Base-by-base conservation (phyloP, 2,797 vertebrate genomes). In the Melanotaenia nigrans region DNA sequence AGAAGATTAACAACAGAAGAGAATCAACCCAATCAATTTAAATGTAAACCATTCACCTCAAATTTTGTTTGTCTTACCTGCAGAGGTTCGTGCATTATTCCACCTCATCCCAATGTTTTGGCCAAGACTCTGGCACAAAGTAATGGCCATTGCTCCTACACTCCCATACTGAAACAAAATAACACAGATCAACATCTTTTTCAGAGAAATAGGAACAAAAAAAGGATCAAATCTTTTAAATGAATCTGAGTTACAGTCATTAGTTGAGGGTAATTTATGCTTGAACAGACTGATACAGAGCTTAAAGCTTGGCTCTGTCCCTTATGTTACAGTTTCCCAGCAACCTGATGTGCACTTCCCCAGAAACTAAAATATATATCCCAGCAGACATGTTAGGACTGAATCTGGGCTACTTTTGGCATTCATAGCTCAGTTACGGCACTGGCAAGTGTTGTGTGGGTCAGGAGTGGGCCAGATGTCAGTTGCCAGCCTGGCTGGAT, bases 21-120 rank as follows among this genome's bases (percentile, higher is more conserved):
- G 75, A 65, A 62, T 42, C 56, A 58, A 70, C 5, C 32, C 32
- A 64, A 61, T 22, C 36, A 42, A 32, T 5, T 28, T 0, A 4
- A 6, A 9, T 38, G 16, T 14, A 3, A 61, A 64, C 49, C 18
- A 57, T 60, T 64, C 57, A 24, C 20, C 32, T 47, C 56, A 64
- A 1, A 36, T 5, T 59, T 22, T 30, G 13, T 4, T 14, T 14
- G 12, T 68, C 62, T 61, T 70, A 97, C 97, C 96, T 93, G 97
- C 96, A 0, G 96, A 94, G 45, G 86, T 86, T 5, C 95, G 95
- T 59, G 93, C 95, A 78, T 96, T 96, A 89, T 97, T 98, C 96
- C 96, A 98, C 95, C 94, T 96, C 97, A 98, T 98, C 75, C 96
- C 97, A 64, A 98, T 91, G 88, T 98, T 98, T 91, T 98, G 97